Conservation (phyloP, 2,113 vertebrate species). For the Poicephalus meyeri region DNA sequence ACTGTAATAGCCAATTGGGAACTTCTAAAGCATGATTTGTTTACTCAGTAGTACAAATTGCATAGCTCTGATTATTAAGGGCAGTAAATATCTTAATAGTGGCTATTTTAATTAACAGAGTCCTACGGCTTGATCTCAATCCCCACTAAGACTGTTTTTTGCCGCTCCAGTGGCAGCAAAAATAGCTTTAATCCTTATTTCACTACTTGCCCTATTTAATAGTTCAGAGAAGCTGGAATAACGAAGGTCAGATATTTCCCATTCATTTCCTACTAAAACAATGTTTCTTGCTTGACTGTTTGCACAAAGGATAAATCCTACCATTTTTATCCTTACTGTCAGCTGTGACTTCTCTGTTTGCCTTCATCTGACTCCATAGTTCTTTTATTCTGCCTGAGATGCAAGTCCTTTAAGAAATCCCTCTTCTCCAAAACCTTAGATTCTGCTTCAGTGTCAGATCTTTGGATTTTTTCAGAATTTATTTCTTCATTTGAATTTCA, state of each 20-base stretch:
- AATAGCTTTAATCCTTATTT: conserved; percentile 30
- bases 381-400: background rate
- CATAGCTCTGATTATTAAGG: conserved; percentile 35
- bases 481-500: background rate
- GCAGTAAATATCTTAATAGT: conserved; percentile 58
- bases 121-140: background rate
- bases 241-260: conserved; percentile 10
- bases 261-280: conserved; percentile 26
- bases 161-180: conserved; percentile 23
- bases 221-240: conserved; percentile 2
- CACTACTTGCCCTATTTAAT: conserved; percentile 16
- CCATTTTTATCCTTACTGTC: background rate
- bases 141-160: background rate
- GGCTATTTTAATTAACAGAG: conserved; percentile 54
- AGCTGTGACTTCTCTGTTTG: background rate
- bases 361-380: background rate
- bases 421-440: background rate
- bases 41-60: conserved; percentile 57
- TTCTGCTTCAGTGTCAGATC: background rate
- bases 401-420: background rate
- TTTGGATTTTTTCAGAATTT: background rate
- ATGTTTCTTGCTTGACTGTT: conserved; percentile 18
- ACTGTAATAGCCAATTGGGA: conserved; percentile 45
- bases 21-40: conserved; percentile 45
- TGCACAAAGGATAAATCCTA: background rate